A percentile compares a stretch with the other conserved stretches of the same genome.
These are phyloP conservation scores for Drosophila melanosoma DNA, from an alignment of 2,888 invertebrate genomes.

Conservation along the genomic window DNA sequence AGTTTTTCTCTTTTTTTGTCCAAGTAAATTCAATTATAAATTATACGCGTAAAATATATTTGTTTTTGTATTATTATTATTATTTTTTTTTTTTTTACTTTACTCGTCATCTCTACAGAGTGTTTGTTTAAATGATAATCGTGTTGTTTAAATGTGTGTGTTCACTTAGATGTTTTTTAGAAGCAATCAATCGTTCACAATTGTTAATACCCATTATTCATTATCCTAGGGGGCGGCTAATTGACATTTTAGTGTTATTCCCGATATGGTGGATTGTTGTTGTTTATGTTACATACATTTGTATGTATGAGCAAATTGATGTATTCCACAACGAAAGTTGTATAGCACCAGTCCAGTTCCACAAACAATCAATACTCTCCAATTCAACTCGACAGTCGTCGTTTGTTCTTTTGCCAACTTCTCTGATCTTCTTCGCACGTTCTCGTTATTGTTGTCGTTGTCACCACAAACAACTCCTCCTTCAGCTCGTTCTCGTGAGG, in stretches of 20 bases:
- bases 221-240: constrained; percentile 8
- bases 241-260: constrained; percentile 14
- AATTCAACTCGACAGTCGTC: constrained; percentile 43
- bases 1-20: neutral
- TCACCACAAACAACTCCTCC: constrained; percentile 67
- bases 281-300: neutral
- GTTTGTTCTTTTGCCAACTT: constrained; percentile 54
- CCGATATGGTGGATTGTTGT: constrained; percentile 23
- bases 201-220: constrained; percentile 17
- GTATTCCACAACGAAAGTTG: constrained; percentile 58
- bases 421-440: constrained; percentile 61
- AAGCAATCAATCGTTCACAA: constrained; percentile 8
- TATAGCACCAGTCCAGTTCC: constrained; percentile 21
- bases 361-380: constrained; percentile 24
- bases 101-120: neutral
- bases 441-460: constrained; percentile 52
- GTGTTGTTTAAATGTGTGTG: constrained; percentile 18
- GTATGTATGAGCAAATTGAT: neutral
- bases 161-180: constrained; percentile 11
- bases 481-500: constrained; percentile 72
- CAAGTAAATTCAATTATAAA: neutral
- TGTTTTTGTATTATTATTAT: neutral
- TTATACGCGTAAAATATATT: neutral
- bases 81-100: neutral
- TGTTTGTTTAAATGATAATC: constrained; percentile 4